These are phyloP conservation scores for Pseudopipra pipra DNA, from an alignment of 2,113 vertebrate genomes.

Conservation along the genomic window DNA sequence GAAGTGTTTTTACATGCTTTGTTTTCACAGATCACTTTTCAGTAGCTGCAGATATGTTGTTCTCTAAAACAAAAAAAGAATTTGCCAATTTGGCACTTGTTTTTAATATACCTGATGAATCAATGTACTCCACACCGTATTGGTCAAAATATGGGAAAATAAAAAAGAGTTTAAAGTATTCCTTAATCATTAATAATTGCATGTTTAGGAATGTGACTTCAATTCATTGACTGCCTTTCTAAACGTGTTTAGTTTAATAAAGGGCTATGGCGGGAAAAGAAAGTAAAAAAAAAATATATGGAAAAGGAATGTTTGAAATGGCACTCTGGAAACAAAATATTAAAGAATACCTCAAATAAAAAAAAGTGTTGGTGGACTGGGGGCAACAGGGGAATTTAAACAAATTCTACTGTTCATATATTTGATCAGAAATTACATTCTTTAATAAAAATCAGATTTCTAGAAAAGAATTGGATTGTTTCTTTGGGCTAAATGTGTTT, in stretches of 20 bases:
- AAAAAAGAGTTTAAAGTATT: not conserved
- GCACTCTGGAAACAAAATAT: not conserved
- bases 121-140: not conserved
- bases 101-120: not conserved
- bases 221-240: not conserved
- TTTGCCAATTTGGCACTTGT: not conserved
- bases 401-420: not conserved
- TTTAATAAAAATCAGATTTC: not conserved
- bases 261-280: rapidly evolving
- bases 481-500: not conserved
- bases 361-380: not conserved
- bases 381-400: not conserved
- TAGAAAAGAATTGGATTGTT: not conserved
- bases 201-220: rapidly evolving
- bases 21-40: not conserved
- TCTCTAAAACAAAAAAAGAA: not conserved
- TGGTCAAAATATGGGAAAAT: not conserved
- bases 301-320: not conserved
- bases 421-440: not conserved
- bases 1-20: not conserved
- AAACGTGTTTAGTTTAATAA: not conserved
- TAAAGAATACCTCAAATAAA: not conserved
- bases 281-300: not conserved
- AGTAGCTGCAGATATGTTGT: not conserved
- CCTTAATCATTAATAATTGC: not conserved